A percentile compares a stretch with the other conserved stretches of the same genome.
Conservation (phyloP, 2,113 vertebrate species). For the Astur gentilis region DNA sequence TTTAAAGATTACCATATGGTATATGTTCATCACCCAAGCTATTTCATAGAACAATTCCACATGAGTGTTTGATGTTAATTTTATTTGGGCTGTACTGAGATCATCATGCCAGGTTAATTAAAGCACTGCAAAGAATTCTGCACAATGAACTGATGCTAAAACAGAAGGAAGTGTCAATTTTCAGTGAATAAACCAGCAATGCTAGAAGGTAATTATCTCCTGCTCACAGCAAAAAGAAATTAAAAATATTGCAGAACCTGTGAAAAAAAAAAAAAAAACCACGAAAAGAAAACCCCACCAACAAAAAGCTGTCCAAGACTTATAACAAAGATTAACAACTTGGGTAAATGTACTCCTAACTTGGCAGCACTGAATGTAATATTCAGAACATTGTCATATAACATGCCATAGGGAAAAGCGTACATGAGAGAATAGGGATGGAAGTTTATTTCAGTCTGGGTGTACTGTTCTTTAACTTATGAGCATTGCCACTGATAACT, state of each 20-base stretch:
- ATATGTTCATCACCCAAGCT: slow-evolving; percentile 28
- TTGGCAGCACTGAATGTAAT: not conserved
- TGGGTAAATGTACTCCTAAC: slow-evolving; percentile 1
- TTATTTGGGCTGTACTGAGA: slow-evolving; percentile 40
- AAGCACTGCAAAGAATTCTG: slow-evolving; percentile 41
- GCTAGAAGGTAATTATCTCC: slow-evolving; percentile 18
- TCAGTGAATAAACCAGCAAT: slow-evolving; percentile 8
- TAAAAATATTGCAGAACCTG: not conserved
- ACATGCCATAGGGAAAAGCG: not conserved
- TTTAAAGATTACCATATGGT: slow-evolving; percentile 63
- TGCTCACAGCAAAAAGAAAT: slow-evolving; percentile 5
- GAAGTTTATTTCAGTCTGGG: not conserved
- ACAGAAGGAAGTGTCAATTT: slow-evolving; percentile 32
- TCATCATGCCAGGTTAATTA: slow-evolving; percentile 60
- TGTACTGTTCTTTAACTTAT: not conserved
- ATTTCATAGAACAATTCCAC: slow-evolving; percentile 36
- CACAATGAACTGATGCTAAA: slow-evolving; percentile 33
- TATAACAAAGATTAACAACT: not conserved
- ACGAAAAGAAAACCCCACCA: not conserved
- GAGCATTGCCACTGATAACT: not conserved
- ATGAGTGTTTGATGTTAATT: slow-evolving; percentile 44
- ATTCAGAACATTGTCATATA: not conserved
- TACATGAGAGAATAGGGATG: not conserved
- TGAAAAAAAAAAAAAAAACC: not conserved
- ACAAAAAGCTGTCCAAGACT: not conserved